These are phyloP conservation scores for Hafferia zeledoni DNA, from an alignment of 2,797 vertebrate species.

Conservation along the genomic window DNA sequence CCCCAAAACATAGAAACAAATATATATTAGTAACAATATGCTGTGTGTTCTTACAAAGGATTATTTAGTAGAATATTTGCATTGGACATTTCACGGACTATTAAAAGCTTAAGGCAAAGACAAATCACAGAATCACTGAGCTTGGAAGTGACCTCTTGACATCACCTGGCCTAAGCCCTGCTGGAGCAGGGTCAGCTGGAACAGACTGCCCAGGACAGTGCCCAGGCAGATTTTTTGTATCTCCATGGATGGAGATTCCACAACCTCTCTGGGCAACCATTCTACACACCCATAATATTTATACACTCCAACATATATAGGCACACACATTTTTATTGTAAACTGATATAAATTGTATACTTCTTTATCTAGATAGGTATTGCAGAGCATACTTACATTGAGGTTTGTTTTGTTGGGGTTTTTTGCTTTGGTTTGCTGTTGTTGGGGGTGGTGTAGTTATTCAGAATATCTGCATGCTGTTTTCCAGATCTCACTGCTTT, in stretches of 20 bases:
- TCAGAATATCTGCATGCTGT: background rate
- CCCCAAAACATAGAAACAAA: background rate
- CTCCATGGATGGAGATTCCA: background rate
- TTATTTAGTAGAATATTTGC: background rate
- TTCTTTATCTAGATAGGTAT: background rate
- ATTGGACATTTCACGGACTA: background rate
- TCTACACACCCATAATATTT: background rate
- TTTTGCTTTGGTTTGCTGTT: background rate
- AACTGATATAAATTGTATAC: background rate
- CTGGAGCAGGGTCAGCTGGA: background rate
- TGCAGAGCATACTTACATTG: background rate
- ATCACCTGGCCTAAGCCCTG: background rate
- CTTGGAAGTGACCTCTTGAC: background rate
- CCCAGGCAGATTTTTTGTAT: background rate
- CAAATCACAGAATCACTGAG: background rate
- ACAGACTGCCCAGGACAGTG: background rate
- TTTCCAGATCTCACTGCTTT: background rate
- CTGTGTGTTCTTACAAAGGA: background rate
- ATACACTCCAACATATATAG: background rate
- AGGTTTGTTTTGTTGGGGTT: background rate
- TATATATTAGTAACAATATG: background rate
- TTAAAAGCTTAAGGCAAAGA: background rate
- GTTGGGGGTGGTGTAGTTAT: background rate
- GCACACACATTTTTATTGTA: background rate
- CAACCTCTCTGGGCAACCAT: background rate